Evolutionary conservation across 2,113 vertebrate species (phyloP), one percentile per base, ranked within the genome.

Genomic region (Nesoenas mayeri): DNA sequence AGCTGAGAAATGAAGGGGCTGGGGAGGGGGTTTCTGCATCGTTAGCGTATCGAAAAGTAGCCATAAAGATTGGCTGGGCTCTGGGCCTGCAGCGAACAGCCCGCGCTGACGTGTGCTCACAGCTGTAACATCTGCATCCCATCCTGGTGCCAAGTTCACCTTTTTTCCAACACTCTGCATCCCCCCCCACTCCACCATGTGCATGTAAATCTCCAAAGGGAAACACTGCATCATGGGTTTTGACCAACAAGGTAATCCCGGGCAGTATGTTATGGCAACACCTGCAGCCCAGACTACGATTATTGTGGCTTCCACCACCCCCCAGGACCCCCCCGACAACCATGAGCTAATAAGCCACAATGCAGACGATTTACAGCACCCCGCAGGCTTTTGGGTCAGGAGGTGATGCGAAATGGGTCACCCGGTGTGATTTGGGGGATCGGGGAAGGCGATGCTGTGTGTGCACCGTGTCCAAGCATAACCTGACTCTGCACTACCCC

Each of bases 41-140:
- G 1, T 24, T 64, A 12, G n/a, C 0, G 0, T 0, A 12, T 17
- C 11, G 31, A 12, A 14, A 48, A 38, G 60, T 36, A 34, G 77
- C 60, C 73, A 12, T 12, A 0, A 10, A 9, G 54, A n/a, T 57
- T 51, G 12, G 74, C 60, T 34, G 2, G 0, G 54, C 70, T 36
- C 67, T 1, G 2, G 26, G 48, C 57, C 50, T 24, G 29, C 53
- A 17, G 21, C 42, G 57, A 48, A n/a, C 51, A 93, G 62, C 61
- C 60, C 3, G 1, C 6, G 31, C 24, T 79, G 83, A 56, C 4
- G 6, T 38, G 8, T 51, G 60, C 62, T 54, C 65, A 3, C 2
- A 14, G 71, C 66, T 89, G 74, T 15, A 93, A 96, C 93, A 96
- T 93, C 96, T 97, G 95, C 26, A 85, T 44, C 93, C 83, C 91